Evolutionary conservation across 2,113 vertebrate genomes (phyloP).

Genomic region (Hystrix cristata): DNA sequence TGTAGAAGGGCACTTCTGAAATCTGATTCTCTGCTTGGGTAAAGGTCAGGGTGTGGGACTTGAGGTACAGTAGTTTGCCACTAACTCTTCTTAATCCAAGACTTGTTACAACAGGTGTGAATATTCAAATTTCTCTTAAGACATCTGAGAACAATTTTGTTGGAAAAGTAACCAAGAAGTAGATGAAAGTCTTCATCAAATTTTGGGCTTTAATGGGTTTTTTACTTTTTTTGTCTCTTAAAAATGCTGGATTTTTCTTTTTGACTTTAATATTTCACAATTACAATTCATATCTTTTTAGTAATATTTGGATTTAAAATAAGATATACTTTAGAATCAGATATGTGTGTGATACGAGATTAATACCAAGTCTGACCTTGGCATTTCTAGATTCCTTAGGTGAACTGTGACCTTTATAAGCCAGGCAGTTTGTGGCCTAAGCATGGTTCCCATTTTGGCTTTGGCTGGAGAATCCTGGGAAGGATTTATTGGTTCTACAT

Average conservation of each 20-base stretch:
- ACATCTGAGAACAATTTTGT: not conserved
- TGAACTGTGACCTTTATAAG: slow-evolving; percentile 47
- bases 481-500: not conserved
- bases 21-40: slow-evolving; percentile 87
- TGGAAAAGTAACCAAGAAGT: not conserved
- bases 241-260: slow-evolving; percentile 11
- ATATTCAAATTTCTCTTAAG: slow-evolving; percentile 76
- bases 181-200: not conserved
- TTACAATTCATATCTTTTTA: slow-evolving; percentile 32
- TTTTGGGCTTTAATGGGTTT: slow-evolving; percentile 51
- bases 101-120: slow-evolving; percentile 88
- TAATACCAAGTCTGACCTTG: not conserved
- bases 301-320: slow-evolving; percentile 9
- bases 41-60: slow-evolving; percentile 89
- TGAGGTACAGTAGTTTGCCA: slow-evolving; percentile 64
- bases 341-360: not conserved
- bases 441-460: not conserved
- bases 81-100: slow-evolving; percentile 63
- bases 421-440: not conserved
- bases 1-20: slow-evolving; percentile 91
- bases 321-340: not conserved
- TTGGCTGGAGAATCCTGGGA: slow-evolving; percentile 19
- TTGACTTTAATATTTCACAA: not conserved
- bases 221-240: slow-evolving; percentile 15
- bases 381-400: not conserved